Base-by-base conservation (phyloP, 2,888 invertebrate species). In the Conomelus anceps region DNA sequence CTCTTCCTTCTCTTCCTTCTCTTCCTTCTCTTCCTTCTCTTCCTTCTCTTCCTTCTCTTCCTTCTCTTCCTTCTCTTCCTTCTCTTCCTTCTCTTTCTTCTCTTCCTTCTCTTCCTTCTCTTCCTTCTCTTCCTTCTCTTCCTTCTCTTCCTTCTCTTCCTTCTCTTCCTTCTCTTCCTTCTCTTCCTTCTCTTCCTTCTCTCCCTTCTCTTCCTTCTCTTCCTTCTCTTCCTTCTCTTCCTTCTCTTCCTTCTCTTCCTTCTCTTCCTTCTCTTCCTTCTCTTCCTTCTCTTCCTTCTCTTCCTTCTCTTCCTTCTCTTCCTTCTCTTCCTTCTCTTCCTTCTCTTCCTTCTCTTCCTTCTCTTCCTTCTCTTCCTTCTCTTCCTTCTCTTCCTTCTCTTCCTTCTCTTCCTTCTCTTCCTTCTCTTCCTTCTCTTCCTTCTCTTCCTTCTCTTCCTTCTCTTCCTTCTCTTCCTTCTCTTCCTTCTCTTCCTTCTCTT, bases 281-380 rank as follows among this genome's bases (percentile, higher is more conserved):
- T 88, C 23, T 86, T 13, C 84, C 85, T 20, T 87, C 22, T 88
- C 90, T 90, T 20, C 91, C 92, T 92, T 92, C 92, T 91, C 92
- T 92, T 91, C 88, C 29, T 90, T 63, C 11, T 9, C 17, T 17
- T 34, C 17, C 3, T 34, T 34, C 34, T 34, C 17, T 17, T 34
- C 17, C 34, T 34, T 34, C 34, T 34, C 13, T 17, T 34, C 17
- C 34, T 34, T 34, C 34, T 6, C 17, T 17, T 34, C 17, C 34
- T 34, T 34, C 34, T 34, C 17, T 17, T 34, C 13, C 34, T 34
- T 34, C 34, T 34, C 17, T 17, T 6, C 17, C 34, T 7, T 9
- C 26, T 9, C 9, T 9, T 7, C 26, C 26, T 26, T 9, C 26
- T 26, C 26, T 9, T 26, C 26, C 26, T 26, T 9, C 26, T 26